These are phyloP conservation scores for Oxytorus armatus DNA, from an alignment of 2,888 invertebrate species.

Conservation along the genomic window DNA sequence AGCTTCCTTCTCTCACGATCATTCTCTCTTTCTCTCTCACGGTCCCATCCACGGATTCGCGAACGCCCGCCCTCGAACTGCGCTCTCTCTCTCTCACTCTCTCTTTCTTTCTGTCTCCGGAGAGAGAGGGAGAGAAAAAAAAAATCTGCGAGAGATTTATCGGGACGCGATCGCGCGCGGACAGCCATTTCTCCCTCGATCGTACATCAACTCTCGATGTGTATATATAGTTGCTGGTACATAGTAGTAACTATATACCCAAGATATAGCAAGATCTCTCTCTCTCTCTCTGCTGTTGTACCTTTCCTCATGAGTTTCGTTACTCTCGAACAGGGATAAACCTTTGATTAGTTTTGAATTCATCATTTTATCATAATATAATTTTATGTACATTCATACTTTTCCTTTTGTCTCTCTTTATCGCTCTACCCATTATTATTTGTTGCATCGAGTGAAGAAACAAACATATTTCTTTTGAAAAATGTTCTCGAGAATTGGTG, in stretches of 20 bases:
- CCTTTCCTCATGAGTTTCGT: constrained; percentile 54
- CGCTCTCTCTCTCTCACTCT: not conserved
- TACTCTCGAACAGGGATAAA: constrained; percentile 29
- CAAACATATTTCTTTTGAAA: too few relatives aligned
- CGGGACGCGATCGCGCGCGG: constrained; percentile 78
- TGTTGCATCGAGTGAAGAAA: too few relatives aligned
- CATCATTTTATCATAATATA: not conserved
- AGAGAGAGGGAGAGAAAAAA: too few relatives aligned
- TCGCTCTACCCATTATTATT: too few relatives aligned
- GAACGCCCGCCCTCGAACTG: too few relatives aligned
- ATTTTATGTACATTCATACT: not conserved
- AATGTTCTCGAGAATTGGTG: too few relatives aligned
- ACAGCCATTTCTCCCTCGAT: constrained; percentile 81
- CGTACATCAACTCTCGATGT: constrained; percentile 78
- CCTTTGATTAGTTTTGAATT: not conserved
- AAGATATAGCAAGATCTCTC: constrained; percentile 56
- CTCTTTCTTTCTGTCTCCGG: constrained; percentile 18
- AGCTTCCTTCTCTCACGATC: constrained; percentile 16
- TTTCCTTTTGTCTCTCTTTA: not conserved
- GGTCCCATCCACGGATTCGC: not conserved
- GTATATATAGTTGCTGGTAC: constrained; percentile 77
- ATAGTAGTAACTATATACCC: constrained; percentile 75
- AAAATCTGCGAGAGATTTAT: constrained; percentile 80
- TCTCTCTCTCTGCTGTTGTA: constrained; percentile 47
- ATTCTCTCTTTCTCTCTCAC: constrained; percentile 9